Conservation (phyloP, 1,140 invertebrate species). For the Papilio glaucus region DNA sequence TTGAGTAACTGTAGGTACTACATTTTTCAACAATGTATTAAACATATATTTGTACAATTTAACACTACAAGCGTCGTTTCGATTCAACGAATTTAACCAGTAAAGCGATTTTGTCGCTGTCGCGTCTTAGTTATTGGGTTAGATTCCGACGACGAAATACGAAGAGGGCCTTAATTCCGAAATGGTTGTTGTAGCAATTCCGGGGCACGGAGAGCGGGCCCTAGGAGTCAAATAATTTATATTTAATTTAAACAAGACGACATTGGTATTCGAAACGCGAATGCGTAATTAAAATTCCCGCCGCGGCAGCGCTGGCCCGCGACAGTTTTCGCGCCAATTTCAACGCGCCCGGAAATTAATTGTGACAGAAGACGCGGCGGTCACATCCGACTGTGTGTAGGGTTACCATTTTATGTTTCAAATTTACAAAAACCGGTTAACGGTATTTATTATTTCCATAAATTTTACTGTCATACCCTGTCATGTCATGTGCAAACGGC, state of each 20-base stretch:
- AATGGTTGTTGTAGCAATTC: slow-evolving; percentile 73
- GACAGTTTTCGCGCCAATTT: slow-evolving; percentile 83
- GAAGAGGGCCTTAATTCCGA: slow-evolving; percentile 58
- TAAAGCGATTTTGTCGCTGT: slow-evolving; percentile 30
- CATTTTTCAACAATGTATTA: not conserved
- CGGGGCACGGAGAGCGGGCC: slow-evolving; percentile 70
- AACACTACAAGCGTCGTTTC: not conserved
- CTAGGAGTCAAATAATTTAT: slow-evolving; percentile 81
- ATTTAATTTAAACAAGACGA: slow-evolving; percentile 83
- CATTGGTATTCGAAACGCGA: slow-evolving; percentile 83
- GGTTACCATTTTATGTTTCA: slow-evolving; percentile 22
- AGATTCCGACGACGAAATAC: slow-evolving; percentile 36
- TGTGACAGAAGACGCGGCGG: slow-evolving; percentile 81
- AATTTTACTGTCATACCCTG: too few relatives aligned
- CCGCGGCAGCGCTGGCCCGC: slow-evolving; percentile 65
- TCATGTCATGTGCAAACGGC: too few relatives aligned
- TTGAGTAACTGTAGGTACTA: too few relatives aligned
- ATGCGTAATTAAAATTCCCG: slow-evolving; percentile 83
- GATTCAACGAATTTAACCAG: slow-evolving; percentile 29
- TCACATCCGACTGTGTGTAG: slow-evolving; percentile 71
- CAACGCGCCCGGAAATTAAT: slow-evolving; percentile 82
- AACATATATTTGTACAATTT: not conserved
- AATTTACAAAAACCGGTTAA: not conserved
- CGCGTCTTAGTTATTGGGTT: slow-evolving; percentile 33
- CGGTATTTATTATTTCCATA: too few relatives aligned